phyloP scores from a whole-genome alignment of 2,113 vertebrate species.

The Dromaius novaehollandiae region DNA sequence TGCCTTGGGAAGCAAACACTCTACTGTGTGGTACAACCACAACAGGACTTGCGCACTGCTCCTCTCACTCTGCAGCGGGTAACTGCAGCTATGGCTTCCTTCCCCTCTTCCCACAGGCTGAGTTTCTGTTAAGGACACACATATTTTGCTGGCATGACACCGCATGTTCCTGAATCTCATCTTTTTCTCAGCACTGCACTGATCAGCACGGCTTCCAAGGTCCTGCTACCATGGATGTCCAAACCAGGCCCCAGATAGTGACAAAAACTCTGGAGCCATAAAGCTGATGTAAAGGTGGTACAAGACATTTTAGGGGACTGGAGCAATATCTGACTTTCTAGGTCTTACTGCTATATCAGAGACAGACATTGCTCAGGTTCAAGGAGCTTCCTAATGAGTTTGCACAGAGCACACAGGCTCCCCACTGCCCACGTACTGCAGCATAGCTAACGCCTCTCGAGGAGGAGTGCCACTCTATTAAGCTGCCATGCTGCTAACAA shows the following conservation, averaged over 20 bases:
- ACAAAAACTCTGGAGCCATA: neutral
- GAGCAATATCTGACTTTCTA: neutral
- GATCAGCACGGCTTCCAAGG: neutral
- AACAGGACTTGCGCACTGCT: neutral
- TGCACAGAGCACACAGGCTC: neutral
- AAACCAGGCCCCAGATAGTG: neutral
- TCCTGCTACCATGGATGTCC: neutral
- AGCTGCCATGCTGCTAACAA: neutral
- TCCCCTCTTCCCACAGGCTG: neutral
- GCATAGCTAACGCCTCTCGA: neutral
- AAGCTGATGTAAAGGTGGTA: neutral
- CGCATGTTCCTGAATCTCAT: neutral
- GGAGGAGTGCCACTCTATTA: neutral
- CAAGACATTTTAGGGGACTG: neutral
- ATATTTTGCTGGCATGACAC: neutral
- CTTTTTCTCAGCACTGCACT: neutral
- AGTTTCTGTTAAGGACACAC: neutral
- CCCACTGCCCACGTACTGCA: accelerated
- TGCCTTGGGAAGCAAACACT: neutral
- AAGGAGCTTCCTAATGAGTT: neutral
- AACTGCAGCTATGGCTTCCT: neutral
- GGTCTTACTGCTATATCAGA: too few species aligned
- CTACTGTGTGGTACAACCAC: accelerated
- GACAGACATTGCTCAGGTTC: neutral
- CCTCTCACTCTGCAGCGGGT: accelerated